Conservation (phyloP, 2,797 vertebrate species). For the Gymnopithys bicolor region DNA sequence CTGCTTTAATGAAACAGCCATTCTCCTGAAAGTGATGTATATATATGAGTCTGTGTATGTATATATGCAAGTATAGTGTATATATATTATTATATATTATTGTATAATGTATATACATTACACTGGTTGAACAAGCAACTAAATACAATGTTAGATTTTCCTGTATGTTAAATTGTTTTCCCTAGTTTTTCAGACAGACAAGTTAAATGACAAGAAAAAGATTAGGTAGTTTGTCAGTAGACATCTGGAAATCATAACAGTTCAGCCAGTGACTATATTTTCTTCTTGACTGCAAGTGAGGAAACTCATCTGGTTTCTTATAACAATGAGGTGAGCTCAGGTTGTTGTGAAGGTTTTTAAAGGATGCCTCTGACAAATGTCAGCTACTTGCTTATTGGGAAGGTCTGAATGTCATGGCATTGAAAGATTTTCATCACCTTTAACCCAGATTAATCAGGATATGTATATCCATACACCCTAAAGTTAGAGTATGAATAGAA, state of each 20-base stretch:
- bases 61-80: not conserved
- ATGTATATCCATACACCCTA: not conserved
- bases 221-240: not conserved
- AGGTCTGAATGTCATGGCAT: not conserved
- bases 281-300: not conserved
- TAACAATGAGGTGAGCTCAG: not conserved
- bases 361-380: not conserved
- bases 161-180: not conserved
- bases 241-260: not conserved
- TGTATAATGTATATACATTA: not conserved
- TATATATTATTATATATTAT: not conserved
- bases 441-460: not conserved
- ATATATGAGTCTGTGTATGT: not conserved
- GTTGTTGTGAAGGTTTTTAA: not conserved
- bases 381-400: not conserved
- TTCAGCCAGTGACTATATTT: not conserved
- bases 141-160: not conserved
- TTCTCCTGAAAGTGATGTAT: not conserved
- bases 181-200: not conserved
- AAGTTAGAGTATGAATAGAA: not conserved
- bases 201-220: not conserved
- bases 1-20: not conserved
- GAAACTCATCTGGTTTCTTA: not conserved
- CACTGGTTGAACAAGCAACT: not conserved
- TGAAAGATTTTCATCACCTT: not conserved